Base-by-base conservation (phyloP, 2,888 invertebrate species). In the Dinocampus coccinellae region DNA sequence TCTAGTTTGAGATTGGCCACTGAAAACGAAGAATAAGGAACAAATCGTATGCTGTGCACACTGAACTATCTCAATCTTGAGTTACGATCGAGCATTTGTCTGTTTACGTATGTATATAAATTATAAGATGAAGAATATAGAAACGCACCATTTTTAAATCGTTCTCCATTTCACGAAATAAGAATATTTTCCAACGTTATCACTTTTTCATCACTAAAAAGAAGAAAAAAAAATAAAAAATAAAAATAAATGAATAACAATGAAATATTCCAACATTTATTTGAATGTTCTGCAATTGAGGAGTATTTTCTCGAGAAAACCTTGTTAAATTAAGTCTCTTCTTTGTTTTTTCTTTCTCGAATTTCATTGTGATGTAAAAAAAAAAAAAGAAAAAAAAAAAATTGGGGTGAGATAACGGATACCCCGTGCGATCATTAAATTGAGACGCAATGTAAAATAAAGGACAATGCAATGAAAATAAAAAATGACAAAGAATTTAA, bases 51-150 rank as follows among this genome's bases (percentile, higher is more conserved):
- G 73, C 55, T 70, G 66, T 39, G 69, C 69, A 65, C 62, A 75
- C 57, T 66, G 67, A 33, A 24, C 58, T 70, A 75, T 73, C 76
- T 68, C 73, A 68, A 76, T 75, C 73, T 74, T 71, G 63, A 72
- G 63, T 73, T 74, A 75, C 71, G 73, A 71, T 69, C 42, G 13
- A 16, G 73, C 75, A 72, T 76, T 76, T 71, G 66, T 75, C 69
- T 22, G 22, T 53, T 63, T 65, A 52, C 64, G 52, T 65, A 67
- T 62, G 72, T 72, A 62, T 74, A 73, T 72, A 70, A 73, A 72
- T 69, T 69, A 73, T 64, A 60, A 68, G 39, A 36, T 52, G 64
- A 63, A 3, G 36, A 61, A 53, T 36, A 34, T 22, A 29, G 13
- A 24, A 13, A 20, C 24, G 22, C 22, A 53, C 16, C 33, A 58